Evolutionary conservation across 30 jellyfish, hydroid and myxozoan genomes (phyloP).

Genomic region (Aurelia sp.): DNA sequence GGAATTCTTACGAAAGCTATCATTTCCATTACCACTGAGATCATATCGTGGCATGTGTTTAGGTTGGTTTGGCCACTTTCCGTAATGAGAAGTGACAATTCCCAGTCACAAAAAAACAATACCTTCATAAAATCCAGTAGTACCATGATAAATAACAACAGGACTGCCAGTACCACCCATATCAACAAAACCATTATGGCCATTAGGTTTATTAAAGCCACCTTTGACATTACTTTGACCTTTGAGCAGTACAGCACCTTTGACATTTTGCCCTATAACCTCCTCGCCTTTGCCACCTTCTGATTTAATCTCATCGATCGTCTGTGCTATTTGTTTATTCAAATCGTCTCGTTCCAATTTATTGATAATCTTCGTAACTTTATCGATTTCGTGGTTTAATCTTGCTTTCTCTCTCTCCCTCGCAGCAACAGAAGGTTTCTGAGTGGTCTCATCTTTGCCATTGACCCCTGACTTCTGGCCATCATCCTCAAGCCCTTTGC

Average conservation of each 20-base stretch:
- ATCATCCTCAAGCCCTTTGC: conserved; percentile 6
- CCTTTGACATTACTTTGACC: not conserved
- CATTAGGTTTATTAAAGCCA: not conserved
- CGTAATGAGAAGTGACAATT: no score
- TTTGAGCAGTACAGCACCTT: not conserved
- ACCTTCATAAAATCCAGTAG: conserved; percentile 92
- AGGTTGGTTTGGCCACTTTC: no score
- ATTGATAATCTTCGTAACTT: conserved; percentile 14
- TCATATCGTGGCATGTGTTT: no score
- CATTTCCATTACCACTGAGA: no score
- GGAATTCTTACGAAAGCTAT: no score
- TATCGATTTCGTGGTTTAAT: conserved; percentile 26
- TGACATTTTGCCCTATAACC: not conserved
- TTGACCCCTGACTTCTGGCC: conserved; percentile 8
- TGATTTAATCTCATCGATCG: not conserved
- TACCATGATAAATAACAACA: conserved; percentile 88
- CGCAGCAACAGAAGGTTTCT: conserved; percentile 5
- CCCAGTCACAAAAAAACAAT: no score
- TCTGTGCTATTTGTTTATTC: not conserved
- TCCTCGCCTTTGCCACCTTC: not conserved
- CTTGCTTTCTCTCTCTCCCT: conserved; percentile 25
- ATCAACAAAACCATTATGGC: conserved; percentile 55
- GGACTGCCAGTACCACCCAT: conserved; percentile 98
- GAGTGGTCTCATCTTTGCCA: not conserved
- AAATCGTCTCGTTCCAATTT: conserved; percentile 19